phyloP scores from a whole-genome alignment of 2,888 invertebrate species.

The Rhaphigaster nebulosa region DNA sequence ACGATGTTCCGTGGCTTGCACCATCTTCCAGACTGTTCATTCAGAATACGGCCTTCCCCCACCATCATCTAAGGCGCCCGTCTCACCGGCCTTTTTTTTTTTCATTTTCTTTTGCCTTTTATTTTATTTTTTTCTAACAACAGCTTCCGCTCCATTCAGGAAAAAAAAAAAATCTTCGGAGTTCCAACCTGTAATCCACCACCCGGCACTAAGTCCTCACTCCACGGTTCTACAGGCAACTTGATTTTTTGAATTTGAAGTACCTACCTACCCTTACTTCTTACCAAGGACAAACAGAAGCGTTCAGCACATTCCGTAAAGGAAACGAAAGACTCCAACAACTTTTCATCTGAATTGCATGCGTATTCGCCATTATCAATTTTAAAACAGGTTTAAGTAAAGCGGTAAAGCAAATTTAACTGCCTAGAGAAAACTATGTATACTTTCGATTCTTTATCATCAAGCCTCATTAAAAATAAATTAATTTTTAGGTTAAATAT shows the following conservation, averaged over 20 bases:
- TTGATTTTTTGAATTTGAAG: conserved; percentile 6
- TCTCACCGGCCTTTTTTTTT: conserved; percentile 43
- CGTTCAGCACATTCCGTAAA: neutral
- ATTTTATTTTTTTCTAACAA: conserved; percentile 20
- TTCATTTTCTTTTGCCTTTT: conserved; percentile 51
- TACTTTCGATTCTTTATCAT: neutral
- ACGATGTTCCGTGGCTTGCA: conserved; percentile 19
- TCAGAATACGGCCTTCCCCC: conserved; percentile 43
- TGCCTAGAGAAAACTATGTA: neutral
- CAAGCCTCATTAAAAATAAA: neutral
- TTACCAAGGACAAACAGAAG: neutral
- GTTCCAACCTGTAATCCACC: conserved; percentile 48
- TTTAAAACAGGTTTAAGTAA: neutral
- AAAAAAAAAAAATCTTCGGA: conserved; percentile 24
- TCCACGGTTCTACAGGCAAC: neutral
- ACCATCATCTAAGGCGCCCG: neutral
- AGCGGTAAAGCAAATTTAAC: neutral
- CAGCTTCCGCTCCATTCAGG: conserved; percentile 57
- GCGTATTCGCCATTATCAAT: neutral
- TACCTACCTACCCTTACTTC: neutral
- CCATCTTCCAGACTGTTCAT: conserved; percentile 55
- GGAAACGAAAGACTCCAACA: neutral
- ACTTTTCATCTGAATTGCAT: neutral
- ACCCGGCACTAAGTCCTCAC: conserved; percentile 32
- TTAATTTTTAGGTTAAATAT: neutral